Percentiles rank a stretch among this genome's conserved stretches.
These are phyloP conservation scores for Anastrepha obliqua DNA, from an alignment of 1,140 invertebrate species.

Conservation along the genomic window DNA sequence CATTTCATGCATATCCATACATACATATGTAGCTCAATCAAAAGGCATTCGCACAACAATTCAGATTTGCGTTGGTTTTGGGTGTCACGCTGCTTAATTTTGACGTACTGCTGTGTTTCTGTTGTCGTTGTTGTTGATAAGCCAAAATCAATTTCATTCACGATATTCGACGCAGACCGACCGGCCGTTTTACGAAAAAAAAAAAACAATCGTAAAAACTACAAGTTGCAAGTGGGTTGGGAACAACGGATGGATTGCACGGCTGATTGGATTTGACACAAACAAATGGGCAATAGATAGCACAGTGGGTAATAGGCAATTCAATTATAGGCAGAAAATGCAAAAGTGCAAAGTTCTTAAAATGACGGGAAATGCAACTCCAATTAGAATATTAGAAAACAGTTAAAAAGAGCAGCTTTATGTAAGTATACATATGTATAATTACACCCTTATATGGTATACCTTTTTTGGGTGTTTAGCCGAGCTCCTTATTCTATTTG, in stretches of 20 bases:
- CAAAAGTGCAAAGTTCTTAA: no score
- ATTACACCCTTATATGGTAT: no score
- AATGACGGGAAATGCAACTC: no score
- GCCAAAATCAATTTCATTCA: constrained; percentile 39
- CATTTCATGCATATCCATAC: not conserved
- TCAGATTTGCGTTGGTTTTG: constrained; percentile 15
- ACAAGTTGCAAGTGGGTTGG: not conserved
- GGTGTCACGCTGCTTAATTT: not conserved
- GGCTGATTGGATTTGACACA: constrained; percentile 33
- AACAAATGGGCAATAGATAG: not conserved
- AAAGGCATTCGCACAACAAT: not conserved
- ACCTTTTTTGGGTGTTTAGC: no score
- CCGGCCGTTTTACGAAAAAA: not conserved
- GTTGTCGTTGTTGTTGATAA: not conserved
- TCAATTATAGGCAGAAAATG: no score
- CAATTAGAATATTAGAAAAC: no score
- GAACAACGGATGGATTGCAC: constrained; percentile 11
- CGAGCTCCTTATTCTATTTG: no score
- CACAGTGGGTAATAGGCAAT: not conserved
- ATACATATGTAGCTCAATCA: not conserved
- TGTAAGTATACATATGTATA: no score
- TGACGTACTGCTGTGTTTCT: not conserved
- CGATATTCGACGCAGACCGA: not conserved
- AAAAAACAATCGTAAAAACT: not conserved
- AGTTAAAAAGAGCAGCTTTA: no score